A percentile compares a stretch with the other conserved stretches of the same genome.
These are phyloP conservation scores for Xiphorhynchus elegans DNA, from an alignment of 2,113 vertebrate species.

Conservation along the genomic window DNA sequence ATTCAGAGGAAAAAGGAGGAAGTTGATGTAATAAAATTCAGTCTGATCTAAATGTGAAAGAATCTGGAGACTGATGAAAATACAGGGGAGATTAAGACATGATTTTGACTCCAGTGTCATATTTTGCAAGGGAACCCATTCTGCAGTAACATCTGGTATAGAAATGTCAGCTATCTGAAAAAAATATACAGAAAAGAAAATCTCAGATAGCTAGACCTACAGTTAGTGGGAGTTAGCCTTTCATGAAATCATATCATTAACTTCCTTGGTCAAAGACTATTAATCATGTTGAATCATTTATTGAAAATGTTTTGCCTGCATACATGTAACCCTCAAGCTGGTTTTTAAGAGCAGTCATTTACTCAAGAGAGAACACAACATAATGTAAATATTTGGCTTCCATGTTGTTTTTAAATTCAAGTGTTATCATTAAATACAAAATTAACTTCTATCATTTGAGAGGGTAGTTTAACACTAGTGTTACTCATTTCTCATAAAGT, in stretches of 20 bases:
- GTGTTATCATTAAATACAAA: not conserved
- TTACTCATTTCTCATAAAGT: not conserved
- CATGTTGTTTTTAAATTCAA: not conserved
- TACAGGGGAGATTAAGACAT: not conserved
- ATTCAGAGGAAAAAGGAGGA: not conserved
- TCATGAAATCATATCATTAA: conserved; percentile 46
- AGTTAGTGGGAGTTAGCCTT: conserved; percentile 3
- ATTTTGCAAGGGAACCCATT: not conserved
- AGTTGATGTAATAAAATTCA: not conserved
- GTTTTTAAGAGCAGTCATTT: not conserved
- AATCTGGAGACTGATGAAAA: not conserved
- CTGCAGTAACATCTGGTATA: accelerated
- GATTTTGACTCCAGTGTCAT: not conserved
- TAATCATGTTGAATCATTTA: conserved; percentile 44
- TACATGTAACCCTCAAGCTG: conserved; percentile 6
- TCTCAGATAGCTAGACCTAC: not conserved
- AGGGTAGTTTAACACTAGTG: not conserved
- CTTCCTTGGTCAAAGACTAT: conserved; percentile 1
- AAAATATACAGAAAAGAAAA: not conserved
- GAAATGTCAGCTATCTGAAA: not conserved
- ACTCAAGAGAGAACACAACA: not conserved
- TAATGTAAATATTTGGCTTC: conserved; percentile 9
- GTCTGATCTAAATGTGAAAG: not conserved
- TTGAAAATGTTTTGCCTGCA: not conserved
- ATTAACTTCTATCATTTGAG: not conserved